These are phyloP conservation scores for Drosophila elegans DNA, from an alignment of 1,140 invertebrate genomes.

Conservation along the genomic window DNA sequence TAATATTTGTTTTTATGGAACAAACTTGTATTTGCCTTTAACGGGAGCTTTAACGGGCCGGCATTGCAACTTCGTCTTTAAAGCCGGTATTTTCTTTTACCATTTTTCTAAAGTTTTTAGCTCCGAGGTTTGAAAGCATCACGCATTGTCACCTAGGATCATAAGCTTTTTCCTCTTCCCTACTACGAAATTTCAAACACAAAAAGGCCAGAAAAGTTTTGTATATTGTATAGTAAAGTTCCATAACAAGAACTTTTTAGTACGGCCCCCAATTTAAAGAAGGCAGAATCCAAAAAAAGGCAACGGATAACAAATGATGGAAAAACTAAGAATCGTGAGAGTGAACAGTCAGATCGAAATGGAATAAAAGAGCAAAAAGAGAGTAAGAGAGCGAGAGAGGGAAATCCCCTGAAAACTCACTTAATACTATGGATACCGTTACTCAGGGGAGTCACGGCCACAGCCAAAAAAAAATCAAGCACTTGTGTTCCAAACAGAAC, in stretches of 20 bases:
- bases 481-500: slow-evolving; percentile 51
- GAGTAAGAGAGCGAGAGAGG: slow-evolving; percentile 10
- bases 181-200: no score
- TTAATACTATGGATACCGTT: slow-evolving; percentile 80
- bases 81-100: no score
- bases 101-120: no score
- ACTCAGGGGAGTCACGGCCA: slow-evolving; percentile 70
- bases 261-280: slow-evolving; percentile 10
- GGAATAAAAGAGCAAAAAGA: slow-evolving; percentile 1
- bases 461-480: slow-evolving; percentile 40
- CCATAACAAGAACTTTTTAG: background rate
- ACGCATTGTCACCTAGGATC: no score
- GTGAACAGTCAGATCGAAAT: slow-evolving; percentile 9
- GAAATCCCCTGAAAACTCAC: slow-evolving; percentile 54
- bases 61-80: no score
- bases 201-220: no score
- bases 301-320: no score
- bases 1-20: background rate
- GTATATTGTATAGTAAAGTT: no score
- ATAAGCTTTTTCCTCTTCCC: no score
- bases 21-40: background rate
- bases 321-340: slow-evolving; percentile 19
- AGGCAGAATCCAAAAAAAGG: background rate
- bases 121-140: no score
- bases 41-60: no score